A percentile compares a stretch with the other conserved stretches of the same genome.
Conservation (phyloP, 2,113 vertebrate genomes). For the Corythoichthys haematopterus region DNA sequence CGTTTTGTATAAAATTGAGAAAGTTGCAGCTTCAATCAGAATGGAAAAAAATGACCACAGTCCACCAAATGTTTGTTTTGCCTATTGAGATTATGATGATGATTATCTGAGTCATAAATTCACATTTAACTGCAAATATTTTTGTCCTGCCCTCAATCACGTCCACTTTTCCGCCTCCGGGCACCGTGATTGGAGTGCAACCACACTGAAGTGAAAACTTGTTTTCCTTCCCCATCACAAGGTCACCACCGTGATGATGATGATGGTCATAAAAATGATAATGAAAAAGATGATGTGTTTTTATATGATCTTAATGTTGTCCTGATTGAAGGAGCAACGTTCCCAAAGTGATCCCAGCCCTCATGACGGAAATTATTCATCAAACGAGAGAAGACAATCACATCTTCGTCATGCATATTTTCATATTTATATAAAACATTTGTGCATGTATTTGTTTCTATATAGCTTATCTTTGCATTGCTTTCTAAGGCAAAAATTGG, state of each 20-base stretch:
- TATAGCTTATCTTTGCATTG: not conserved
- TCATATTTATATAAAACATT: not conserved
- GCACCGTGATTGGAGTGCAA: not conserved
- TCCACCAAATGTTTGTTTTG: not conserved
- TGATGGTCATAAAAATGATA: not conserved
- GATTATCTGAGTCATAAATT: not conserved
- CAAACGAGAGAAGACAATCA: not conserved
- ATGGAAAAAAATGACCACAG: not conserved
- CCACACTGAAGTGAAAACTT: not conserved
- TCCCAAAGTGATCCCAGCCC: not conserved
- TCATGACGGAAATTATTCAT: not conserved
- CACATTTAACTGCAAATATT: conserved; percentile 15
- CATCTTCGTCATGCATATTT: not conserved
- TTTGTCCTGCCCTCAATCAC: conserved; percentile 37
- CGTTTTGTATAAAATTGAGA: not conserved
- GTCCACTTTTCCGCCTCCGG: conserved; percentile 6
- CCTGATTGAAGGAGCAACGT: conserved; percentile 1
- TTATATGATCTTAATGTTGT: not conserved
- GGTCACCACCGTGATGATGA: not conserved
- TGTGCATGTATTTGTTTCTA: no score
- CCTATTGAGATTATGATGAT: not conserved
- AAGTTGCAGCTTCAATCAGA: not conserved
- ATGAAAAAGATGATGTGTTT: not conserved
- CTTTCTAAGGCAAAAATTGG: no score
- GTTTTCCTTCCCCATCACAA: not conserved